These are phyloP conservation scores for Fistularia commersonii DNA, from an alignment of 2,797 vertebrate species.

Conservation along the genomic window DNA sequence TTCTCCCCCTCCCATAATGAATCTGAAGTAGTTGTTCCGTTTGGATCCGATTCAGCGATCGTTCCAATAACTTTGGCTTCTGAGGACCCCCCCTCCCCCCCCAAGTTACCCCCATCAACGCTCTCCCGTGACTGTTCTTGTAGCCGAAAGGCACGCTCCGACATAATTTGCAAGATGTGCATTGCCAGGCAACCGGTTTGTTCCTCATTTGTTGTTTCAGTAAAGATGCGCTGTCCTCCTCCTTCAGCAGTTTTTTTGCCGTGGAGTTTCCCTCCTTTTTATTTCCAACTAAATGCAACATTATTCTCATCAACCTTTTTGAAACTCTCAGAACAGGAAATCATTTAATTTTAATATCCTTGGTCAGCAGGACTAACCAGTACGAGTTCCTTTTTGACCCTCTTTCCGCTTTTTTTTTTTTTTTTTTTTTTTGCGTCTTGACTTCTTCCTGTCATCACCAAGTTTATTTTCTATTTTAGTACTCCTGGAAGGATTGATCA, in stretches of 20 bases:
- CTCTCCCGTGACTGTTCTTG: slow-evolving; percentile 1
- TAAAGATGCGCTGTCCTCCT: slow-evolving; percentile 10
- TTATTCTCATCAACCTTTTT: slow-evolving; percentile 18
- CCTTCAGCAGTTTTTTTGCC: background rate
- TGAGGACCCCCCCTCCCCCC: no score
- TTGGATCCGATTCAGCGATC: no score
- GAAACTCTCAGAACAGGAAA: slow-evolving; percentile 27
- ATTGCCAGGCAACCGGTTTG: slow-evolving; percentile 12
- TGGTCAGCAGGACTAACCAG: slow-evolving; percentile 41
- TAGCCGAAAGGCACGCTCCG: slow-evolving; percentile 8
- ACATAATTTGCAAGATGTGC: slow-evolving; percentile 2
- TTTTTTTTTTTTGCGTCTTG: slow-evolving; percentile 20
- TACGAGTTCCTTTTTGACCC: slow-evolving; percentile 47
- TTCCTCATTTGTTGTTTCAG: slow-evolving; percentile 22
- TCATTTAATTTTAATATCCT: slow-evolving; percentile 34
- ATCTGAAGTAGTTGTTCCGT: no score
- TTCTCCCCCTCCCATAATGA: no score
- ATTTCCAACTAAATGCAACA: slow-evolving; percentile 13
- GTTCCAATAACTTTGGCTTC: no score
- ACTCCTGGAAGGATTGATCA: no score
- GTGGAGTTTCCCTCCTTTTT: slow-evolving; percentile 10
- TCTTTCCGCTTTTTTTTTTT: slow-evolving; percentile 48
- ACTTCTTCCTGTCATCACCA: slow-evolving; percentile 36
- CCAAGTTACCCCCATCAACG: slow-evolving; percentile 5
- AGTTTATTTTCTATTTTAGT: slow-evolving; percentile 26